Conservation (phyloP, 2,888 invertebrate species). For the Tanaodytes sp. region DNA sequence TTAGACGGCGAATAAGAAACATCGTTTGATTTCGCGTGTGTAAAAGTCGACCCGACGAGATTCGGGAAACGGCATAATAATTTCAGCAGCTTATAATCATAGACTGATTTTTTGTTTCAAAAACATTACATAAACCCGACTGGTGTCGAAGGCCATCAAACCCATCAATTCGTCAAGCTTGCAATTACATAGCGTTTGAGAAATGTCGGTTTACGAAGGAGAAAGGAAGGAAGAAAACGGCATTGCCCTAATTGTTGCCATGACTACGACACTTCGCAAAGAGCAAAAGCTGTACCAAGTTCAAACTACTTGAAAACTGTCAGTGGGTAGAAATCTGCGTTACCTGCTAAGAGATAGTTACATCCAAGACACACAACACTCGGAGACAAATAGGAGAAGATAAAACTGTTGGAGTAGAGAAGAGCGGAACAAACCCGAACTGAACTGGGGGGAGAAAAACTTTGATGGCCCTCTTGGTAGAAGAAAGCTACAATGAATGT, state of each 20-base stretch:
- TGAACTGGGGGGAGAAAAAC: background rate
- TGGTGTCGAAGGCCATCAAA: too few species aligned
- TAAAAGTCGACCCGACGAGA: background rate
- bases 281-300: conserved; percentile 43
- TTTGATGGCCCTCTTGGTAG: conserved; percentile 6
- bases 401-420: conserved; percentile 20
- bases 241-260: conserved; percentile 46
- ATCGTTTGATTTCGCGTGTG: background rate
- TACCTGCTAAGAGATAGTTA: conserved; percentile 48
- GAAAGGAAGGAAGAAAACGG: conserved; percentile 41
- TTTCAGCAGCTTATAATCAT: too few species aligned
- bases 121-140: too few species aligned
- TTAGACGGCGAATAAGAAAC: conserved; percentile 10
- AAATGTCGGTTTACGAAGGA: conserved; percentile 29
- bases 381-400: conserved; percentile 14
- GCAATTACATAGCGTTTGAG: conserved; percentile 42
- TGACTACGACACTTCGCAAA: conserved; percentile 41
- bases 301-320: conserved; percentile 49
- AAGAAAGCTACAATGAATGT: too few species aligned
- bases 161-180: conserved; percentile 34
- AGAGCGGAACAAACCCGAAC: too few species aligned
- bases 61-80: too few species aligned
- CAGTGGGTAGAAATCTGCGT: conserved; percentile 46
- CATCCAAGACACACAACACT: conserved; percentile 25
- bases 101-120: too few species aligned